These are phyloP conservation scores for Catocala sponsa DNA, from an alignment of 2,888 invertebrate species.

Conservation along the genomic window DNA sequence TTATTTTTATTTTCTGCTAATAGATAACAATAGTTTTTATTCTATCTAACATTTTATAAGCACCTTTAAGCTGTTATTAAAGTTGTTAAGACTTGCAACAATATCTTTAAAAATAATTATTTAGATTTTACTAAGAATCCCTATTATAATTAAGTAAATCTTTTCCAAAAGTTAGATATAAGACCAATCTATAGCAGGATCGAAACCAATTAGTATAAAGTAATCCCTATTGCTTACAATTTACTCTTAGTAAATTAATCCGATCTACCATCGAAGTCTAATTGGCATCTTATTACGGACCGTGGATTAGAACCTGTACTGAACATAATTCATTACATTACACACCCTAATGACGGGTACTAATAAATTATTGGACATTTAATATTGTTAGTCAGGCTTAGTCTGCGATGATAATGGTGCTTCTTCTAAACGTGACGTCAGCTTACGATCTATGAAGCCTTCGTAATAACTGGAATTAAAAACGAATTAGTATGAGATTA, in stretches of 20 bases:
- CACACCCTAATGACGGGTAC: constrained; percentile 1
- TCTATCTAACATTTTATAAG: too few relatives aligned
- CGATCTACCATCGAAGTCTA: constrained; percentile 47
- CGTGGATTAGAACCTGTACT: constrained; percentile 20
- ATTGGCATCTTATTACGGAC: constrained; percentile 59
- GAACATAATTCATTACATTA: constrained; percentile 18
- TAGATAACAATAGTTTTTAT: too few relatives aligned
- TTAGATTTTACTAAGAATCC: too few relatives aligned
- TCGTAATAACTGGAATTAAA: too few relatives aligned
- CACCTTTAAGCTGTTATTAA: too few relatives aligned
- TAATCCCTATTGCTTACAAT: constrained; percentile 41
- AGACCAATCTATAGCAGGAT: not conserved
- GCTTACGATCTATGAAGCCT: not conserved
- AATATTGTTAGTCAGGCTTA: not conserved
- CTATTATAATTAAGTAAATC: too few relatives aligned
- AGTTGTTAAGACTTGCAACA: too few relatives aligned
- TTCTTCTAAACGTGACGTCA: not conserved
- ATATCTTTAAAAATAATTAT: too few relatives aligned
- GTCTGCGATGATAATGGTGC: not conserved
- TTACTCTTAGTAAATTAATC: constrained; percentile 52
- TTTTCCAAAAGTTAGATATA: too few relatives aligned
- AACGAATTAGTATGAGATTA: too few relatives aligned
- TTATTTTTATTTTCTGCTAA: too few relatives aligned
- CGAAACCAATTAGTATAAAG: constrained; percentile 31
- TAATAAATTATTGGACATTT: constrained; percentile 7